Percentiles rank a stretch among this genome's conserved stretches.
phyloP scores from a whole-genome alignment of 2,888 invertebrate species.

The Cataglyphis albicans region DNA sequence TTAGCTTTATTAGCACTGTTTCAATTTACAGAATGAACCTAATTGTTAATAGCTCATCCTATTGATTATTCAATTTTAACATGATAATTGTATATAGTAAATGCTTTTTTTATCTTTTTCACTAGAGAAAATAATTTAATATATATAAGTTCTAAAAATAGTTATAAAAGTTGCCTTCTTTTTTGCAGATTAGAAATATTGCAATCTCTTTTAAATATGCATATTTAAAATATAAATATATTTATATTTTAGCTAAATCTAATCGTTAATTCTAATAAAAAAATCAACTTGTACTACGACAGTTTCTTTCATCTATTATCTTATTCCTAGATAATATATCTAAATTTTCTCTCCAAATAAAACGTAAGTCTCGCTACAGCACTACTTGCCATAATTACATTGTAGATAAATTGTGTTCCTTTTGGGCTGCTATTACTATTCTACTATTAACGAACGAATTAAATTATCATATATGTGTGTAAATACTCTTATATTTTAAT shows the following conservation, averaged over 20 bases:
- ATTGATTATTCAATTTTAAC: not conserved
- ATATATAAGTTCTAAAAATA: not conserved
- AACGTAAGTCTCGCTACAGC: slow-evolving; percentile 63
- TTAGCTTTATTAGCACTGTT: not conserved
- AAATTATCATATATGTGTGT: slow-evolving; percentile 42
- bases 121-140: not conserved
- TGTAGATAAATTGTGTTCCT: slow-evolving; percentile 37
- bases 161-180: not conserved
- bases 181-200: not conserved
- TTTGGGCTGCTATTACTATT: slow-evolving; percentile 58
- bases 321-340: not conserved
- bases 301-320: not conserved
- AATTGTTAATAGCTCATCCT: slow-evolving; percentile 4
- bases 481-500: slow-evolving; percentile 25
- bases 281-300: not conserved
- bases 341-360: slow-evolving; percentile 1
- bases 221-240: slow-evolving; percentile 25
- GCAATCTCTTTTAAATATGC: not conserved
- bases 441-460: slow-evolving; percentile 37
- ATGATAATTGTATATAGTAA: not conserved
- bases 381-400: slow-evolving; percentile 58
- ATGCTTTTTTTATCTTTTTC: not conserved
- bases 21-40: not conserved
- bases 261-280: not conserved
- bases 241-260: slow-evolving; percentile 5